These are phyloP conservation scores for Brachionus rubens DNA, from an alignment of 1,140 invertebrate species.

Conservation along the genomic window DNA sequence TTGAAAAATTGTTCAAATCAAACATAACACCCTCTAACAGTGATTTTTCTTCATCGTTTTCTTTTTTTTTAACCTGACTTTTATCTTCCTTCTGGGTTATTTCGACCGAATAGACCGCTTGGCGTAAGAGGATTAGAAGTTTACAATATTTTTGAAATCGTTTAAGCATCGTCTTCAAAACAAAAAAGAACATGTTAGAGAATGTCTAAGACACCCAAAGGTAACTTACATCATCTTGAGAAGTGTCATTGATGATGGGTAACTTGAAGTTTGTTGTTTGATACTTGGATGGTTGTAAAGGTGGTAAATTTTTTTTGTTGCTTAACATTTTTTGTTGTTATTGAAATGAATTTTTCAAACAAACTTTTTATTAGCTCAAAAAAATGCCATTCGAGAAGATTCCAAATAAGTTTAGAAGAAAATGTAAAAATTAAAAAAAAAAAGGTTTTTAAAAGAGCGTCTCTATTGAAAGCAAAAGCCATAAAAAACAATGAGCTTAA, in stretches of 20 bases:
- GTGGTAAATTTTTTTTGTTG: too few species aligned
- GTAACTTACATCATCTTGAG: neutral
- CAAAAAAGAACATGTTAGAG: neutral
- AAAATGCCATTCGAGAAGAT: neutral
- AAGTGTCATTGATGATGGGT: neutral
- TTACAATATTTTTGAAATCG: neutral
- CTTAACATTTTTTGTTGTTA: too few species aligned
- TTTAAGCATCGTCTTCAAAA: neutral
- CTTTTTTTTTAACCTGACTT: neutral
- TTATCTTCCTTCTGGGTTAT: neutral
- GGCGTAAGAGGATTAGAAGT: neutral
- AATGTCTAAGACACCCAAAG: neutral
- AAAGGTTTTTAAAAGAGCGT: neutral
- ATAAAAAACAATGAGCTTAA: too few species aligned
- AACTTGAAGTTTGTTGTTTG: too few species aligned
- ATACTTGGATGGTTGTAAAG: too few species aligned
- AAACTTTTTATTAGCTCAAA: neutral
- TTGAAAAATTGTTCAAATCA: slow-evolving; percentile 29
- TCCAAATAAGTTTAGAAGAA: too few species aligned
- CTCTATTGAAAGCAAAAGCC: too few species aligned
- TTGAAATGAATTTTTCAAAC: too few species aligned
- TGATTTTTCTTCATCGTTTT: slow-evolving; percentile 17
- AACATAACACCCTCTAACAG: slow-evolving; percentile 2
- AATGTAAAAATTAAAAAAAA: too few species aligned
- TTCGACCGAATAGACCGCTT: neutral